Conservation (phyloP, 2,797 vertebrate species). For the Ficedula albicollis region DNA sequence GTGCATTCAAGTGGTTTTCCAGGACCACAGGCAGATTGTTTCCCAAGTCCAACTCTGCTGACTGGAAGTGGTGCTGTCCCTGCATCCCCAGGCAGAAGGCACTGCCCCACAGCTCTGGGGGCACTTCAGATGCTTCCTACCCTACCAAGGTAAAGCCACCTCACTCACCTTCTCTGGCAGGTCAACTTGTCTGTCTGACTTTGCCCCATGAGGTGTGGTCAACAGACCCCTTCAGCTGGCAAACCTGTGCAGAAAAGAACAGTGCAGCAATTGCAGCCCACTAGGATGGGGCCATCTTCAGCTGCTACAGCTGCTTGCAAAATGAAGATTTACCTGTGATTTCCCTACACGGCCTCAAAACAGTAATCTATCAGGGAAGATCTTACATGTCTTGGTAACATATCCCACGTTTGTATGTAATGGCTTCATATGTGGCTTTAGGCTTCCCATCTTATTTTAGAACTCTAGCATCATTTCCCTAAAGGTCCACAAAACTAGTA, state of each 20-base stretch:
- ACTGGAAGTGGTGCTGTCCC: not conserved
- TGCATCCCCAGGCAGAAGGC: not conserved
- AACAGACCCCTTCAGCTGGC: not conserved
- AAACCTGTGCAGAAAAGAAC: not conserved
- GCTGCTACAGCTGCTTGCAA: not conserved
- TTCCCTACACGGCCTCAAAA: accelerated
- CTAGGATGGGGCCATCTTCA: not conserved
- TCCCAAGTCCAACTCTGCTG: not conserved
- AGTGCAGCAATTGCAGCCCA: not conserved
- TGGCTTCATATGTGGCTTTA: not conserved
- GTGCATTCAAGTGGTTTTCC: not conserved
- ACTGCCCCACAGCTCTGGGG: not conserved
- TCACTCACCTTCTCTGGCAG: not conserved
- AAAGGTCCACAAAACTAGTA: not conserved
- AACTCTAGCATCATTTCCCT: not conserved
- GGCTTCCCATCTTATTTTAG: not conserved
- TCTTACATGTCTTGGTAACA: not conserved
- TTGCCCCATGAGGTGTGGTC: not conserved
- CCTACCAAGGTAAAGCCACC: not conserved
- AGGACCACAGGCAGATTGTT: not conserved
- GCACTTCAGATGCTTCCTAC: not conserved
- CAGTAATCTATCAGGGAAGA: not conserved
- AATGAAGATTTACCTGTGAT: not conserved
- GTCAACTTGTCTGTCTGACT: accelerated
- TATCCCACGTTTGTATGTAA: not conserved